Conservation (phyloP, 2,113 vertebrate genomes). For the Rafetus swinhoei region DNA sequence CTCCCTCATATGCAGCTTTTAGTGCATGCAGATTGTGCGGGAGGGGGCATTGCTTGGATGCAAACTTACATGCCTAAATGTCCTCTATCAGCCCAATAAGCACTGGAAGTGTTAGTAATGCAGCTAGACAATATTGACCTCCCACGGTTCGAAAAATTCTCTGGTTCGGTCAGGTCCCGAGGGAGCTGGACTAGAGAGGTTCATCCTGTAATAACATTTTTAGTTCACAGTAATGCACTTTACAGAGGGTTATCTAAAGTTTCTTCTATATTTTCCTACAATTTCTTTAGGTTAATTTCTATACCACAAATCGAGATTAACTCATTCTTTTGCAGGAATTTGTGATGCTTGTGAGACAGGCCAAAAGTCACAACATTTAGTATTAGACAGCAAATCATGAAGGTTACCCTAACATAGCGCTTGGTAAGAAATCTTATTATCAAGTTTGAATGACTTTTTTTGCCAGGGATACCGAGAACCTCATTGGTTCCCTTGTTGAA, state of each 20-base stretch:
- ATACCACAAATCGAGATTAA: background rate
- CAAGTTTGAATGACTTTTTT: slow-evolving; percentile 76
- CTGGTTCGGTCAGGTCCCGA: too few species aligned
- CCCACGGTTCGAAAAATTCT: too few species aligned
- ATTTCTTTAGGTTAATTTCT: slow-evolving; percentile 32
- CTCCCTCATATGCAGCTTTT: background rate
- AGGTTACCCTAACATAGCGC: slow-evolving; percentile 53
- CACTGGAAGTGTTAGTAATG: too few species aligned
- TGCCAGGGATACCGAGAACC: slow-evolving; percentile 54
- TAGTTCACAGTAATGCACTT: slow-evolving; percentile 43
- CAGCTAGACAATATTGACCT: too few species aligned
- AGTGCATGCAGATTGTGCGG: background rate
- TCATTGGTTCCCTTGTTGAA: slow-evolving; percentile 65
- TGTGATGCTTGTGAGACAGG: background rate
- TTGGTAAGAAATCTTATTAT: slow-evolving; percentile 68
- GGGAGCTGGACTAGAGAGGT: background rate
- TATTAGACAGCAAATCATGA: slow-evolving; percentile 42
- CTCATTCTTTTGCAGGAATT: slow-evolving; percentile 44
- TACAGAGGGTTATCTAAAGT: slow-evolving; percentile 22
- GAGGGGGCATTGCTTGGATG: background rate
- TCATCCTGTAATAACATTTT: slow-evolving; percentile 32
- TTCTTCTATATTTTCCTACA: slow-evolving; percentile 14
- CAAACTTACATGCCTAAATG: background rate
- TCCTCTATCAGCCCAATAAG: too few species aligned
- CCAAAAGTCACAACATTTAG: slow-evolving; percentile 26